Conservation (phyloP, 2,113 vertebrate genomes). For the Hemiscyllium ocellatum region DNA sequence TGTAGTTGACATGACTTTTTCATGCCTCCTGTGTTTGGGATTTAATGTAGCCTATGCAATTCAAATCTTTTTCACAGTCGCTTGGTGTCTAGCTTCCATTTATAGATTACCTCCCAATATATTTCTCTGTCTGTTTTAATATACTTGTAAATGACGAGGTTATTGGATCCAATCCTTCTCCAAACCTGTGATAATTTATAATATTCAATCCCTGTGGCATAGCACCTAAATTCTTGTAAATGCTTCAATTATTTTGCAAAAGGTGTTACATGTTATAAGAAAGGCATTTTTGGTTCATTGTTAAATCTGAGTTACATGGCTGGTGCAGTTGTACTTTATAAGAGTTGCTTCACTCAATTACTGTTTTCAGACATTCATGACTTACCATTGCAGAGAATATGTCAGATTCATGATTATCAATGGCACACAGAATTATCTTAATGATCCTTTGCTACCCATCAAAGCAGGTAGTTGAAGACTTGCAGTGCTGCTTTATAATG, state of each 20-base stretch:
- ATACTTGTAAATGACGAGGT: background rate
- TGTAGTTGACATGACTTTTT: background rate
- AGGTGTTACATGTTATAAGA: background rate
- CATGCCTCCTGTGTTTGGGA: background rate
- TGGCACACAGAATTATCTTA: background rate
- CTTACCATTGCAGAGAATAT: slow-evolving; percentile 9
- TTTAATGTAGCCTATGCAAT: background rate
- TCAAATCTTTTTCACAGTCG: background rate
- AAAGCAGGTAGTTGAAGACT: background rate
- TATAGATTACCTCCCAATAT: background rate
- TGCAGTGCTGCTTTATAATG: background rate
- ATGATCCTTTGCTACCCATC: background rate
- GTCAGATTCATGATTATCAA: slow-evolving; percentile 5
- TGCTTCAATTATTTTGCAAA: slow-evolving; percentile 4
- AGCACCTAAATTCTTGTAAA: background rate
- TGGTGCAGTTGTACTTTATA: background rate
- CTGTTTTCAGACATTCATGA: background rate
- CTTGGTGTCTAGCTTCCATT: background rate
- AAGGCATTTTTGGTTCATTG: background rate
- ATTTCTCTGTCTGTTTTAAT: background rate
- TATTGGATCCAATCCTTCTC: background rate
- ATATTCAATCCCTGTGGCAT: background rate
- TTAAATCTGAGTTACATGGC: slow-evolving; percentile 9
- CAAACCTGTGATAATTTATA: background rate
- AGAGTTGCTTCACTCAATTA: slow-evolving; percentile 19